These are phyloP conservation scores for Stenodera caucasica DNA, from an alignment of 2,888 invertebrate genomes.

Conservation along the genomic window DNA sequence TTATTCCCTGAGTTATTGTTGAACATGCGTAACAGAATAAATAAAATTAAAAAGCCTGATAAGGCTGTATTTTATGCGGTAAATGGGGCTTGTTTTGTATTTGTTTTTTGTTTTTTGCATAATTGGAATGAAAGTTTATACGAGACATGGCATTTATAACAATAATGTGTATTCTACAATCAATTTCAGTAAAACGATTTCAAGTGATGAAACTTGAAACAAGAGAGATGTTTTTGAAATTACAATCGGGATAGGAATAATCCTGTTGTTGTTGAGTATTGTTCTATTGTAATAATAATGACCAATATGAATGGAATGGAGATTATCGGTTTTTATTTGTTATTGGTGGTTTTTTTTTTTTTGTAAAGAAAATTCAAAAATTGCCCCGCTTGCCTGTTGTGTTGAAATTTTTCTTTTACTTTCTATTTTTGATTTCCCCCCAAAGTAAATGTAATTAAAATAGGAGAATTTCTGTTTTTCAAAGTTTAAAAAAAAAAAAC, in stretches of 20 bases:
- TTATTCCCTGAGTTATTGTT: neutral
- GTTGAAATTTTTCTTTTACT: neutral
- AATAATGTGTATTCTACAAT: slow-evolving; percentile 3
- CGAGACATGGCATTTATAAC: neutral
- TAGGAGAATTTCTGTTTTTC: slow-evolving; percentile 13
- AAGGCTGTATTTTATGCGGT: neutral
- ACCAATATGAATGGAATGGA: neutral
- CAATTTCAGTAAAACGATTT: slow-evolving; percentile 5
- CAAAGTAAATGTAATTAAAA: neutral
- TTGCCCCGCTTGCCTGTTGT: neutral
- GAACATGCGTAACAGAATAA: neutral
- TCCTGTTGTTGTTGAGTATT: slow-evolving; percentile 3
- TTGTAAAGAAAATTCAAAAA: too few relatives aligned
- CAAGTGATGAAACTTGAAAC: neutral
- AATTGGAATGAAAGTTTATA: neutral
- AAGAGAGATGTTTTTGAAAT: neutral
- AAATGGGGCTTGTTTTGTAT: neutral
- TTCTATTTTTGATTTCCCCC: neutral
- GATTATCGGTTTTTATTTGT: too few relatives aligned
- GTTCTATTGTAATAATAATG: neutral
- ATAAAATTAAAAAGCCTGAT: too few relatives aligned
- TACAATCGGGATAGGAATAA: too few relatives aligned
- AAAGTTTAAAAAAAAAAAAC: neutral
- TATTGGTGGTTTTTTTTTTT: neutral
- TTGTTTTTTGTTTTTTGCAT: neutral